Conservation (phyloP, 2,888 invertebrate species). For the Morpho helenor region DNA sequence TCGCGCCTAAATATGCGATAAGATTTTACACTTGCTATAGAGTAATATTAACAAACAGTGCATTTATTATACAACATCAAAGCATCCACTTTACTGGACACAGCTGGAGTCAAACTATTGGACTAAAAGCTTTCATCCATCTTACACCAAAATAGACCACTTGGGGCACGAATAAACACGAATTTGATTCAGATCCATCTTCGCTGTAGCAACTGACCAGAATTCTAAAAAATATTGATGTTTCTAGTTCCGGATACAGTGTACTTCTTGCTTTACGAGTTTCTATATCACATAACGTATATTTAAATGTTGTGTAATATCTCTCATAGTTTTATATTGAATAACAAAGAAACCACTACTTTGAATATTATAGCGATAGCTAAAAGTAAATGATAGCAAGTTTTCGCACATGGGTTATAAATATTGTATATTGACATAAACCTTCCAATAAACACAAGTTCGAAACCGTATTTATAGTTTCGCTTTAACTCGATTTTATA, state of each 20-base stretch:
- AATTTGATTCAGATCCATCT: conserved; percentile 38
- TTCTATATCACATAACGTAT: too few species aligned
- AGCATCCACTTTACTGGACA: conserved; percentile 48
- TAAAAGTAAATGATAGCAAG: too few species aligned
- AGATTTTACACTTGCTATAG: neutral
- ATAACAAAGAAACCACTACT: too few species aligned
- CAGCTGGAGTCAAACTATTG: conserved; percentile 59
- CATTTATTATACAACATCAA: conserved; percentile 13
- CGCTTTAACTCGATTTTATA: too few species aligned
- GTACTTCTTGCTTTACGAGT: conserved; percentile 14
- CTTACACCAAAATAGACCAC: conserved; percentile 64
- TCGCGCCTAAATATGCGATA: neutral
- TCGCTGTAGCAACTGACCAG: conserved; percentile 54
- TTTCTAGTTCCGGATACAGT: neutral
- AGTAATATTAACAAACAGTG: conserved; percentile 5
- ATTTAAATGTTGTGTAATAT: too few species aligned
- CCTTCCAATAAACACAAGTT: too few species aligned
- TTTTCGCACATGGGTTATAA: too few species aligned
- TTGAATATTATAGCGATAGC: too few species aligned
- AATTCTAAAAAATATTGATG: conserved; percentile 43
- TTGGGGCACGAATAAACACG: conserved; percentile 50
- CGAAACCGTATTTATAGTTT: too few species aligned
- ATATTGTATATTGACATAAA: too few species aligned
- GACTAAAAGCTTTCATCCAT: conserved; percentile 73
- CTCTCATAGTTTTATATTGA: too few species aligned